These are phyloP conservation scores for Phaethornis superciliosus DNA, from an alignment of 2,113 vertebrate genomes.

Conservation along the genomic window DNA sequence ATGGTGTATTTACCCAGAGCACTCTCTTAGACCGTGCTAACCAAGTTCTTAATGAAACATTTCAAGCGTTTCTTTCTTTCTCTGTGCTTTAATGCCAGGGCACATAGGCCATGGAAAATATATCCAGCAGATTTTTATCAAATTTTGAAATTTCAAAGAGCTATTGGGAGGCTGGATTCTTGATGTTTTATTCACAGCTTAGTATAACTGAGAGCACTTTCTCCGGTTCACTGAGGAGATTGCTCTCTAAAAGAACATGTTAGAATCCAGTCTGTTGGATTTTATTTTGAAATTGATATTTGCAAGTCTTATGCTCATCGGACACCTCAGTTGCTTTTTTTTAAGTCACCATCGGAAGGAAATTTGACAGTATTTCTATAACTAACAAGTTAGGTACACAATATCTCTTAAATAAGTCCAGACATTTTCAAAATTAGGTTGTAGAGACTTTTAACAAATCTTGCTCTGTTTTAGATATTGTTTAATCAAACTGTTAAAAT, in stretches of 20 bases:
- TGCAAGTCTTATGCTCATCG: background rate
- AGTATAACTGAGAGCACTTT: background rate
- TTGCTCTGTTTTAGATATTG: background rate
- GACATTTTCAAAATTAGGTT: conserved; percentile 38
- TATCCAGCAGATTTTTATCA: background rate
- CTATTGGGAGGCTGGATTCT: background rate
- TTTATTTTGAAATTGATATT: background rate
- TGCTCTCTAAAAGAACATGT: background rate
- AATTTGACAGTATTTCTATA: background rate
- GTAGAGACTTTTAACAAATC: background rate
- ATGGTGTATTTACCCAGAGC: background rate
- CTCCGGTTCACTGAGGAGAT: background rate
- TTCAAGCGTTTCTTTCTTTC: background rate
- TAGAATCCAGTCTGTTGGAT: background rate
- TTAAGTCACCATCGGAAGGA: background rate
- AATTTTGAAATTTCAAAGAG: background rate
- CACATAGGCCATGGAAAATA: background rate
- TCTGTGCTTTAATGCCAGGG: background rate
- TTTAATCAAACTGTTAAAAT: conserved; percentile 15
- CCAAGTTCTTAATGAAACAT: background rate
- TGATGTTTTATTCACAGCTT: background rate
- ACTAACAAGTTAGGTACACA: background rate
- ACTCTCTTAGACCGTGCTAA: background rate
- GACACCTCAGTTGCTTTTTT: background rate
- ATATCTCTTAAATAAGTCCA: background rate